Conservation (phyloP, 1,140 invertebrate genomes). For the Lepidurus packardi region DNA sequence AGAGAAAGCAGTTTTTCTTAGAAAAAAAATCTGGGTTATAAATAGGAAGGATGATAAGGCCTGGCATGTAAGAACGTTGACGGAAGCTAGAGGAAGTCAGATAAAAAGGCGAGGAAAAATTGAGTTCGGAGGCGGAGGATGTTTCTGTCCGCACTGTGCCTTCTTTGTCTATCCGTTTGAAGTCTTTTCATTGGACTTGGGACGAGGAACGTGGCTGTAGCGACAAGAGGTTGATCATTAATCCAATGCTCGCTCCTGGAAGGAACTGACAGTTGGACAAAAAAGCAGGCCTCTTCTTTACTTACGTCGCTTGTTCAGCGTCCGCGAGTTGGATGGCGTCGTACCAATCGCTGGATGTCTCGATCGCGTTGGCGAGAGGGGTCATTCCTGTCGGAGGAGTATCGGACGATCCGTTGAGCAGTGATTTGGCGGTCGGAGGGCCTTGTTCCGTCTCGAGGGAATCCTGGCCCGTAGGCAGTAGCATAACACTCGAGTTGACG, state of each 20-base stretch:
- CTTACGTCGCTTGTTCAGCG: neutral
- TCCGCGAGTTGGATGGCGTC: neutral
- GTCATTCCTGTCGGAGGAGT: neutral
- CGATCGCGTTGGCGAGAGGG: neutral
- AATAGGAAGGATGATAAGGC: too few relatives aligned
- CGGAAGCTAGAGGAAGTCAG: neutral
- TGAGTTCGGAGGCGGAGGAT: neutral
- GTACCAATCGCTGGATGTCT: neutral
- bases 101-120: neutral
- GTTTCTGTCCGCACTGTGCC: neutral
- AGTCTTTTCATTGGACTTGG: neutral
- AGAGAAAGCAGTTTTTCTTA: too few relatives aligned
- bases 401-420: conserved; percentile 5
- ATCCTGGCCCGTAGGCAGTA: neutral
- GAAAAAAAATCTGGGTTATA: too few relatives aligned
- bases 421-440: neutral
- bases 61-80: neutral
- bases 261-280: neutral
- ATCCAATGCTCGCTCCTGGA: neutral
- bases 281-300: neutral
- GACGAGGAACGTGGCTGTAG: neutral
- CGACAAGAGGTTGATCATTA: neutral
- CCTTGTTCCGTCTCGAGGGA: neutral
- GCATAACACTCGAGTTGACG: neutral
- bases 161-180: neutral